These are phyloP conservation scores for Accipiter virgatus DNA, from an alignment of 2,113 vertebrate species.

Conservation along the genomic window DNA sequence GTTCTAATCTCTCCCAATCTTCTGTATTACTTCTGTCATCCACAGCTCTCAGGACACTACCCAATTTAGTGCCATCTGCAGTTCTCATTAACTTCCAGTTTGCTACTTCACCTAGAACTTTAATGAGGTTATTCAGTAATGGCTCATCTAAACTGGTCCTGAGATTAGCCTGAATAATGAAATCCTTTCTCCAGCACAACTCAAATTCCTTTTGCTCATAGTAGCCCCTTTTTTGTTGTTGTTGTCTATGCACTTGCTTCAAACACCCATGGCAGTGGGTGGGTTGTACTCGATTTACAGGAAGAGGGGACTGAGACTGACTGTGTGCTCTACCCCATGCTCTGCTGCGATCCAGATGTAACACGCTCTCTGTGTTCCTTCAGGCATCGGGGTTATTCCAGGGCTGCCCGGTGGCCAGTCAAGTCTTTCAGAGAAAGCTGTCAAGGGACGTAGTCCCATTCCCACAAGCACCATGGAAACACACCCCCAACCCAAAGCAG, in stretches of 20 bases:
- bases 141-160: conserved; percentile 20
- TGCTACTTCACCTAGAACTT: conserved; percentile 38
- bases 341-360: background rate
- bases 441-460: background rate
- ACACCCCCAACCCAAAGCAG: background rate
- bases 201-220: background rate
- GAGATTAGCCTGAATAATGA: conserved; percentile 36
- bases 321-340: background rate
- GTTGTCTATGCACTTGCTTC: background rate
- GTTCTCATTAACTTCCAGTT: conserved; percentile 44
- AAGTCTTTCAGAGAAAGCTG: background rate
- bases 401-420: background rate
- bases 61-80: conserved; percentile 31
- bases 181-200: background rate
- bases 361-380: background rate
- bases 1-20: conserved; percentile 55
- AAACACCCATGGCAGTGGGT: background rate
- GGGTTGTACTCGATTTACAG: background rate
- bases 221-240: background rate
- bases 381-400: background rate
- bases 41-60: background rate
- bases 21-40: conserved; percentile 33
- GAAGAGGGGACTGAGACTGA: background rate
- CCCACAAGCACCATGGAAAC: conserved; percentile 3
- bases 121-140: conserved; percentile 39